Percentiles rank a stretch among this genome's conserved stretches.
These are phyloP conservation scores for Allygus modestus DNA, from an alignment of 2,888 invertebrate species.

Conservation along the genomic window DNA sequence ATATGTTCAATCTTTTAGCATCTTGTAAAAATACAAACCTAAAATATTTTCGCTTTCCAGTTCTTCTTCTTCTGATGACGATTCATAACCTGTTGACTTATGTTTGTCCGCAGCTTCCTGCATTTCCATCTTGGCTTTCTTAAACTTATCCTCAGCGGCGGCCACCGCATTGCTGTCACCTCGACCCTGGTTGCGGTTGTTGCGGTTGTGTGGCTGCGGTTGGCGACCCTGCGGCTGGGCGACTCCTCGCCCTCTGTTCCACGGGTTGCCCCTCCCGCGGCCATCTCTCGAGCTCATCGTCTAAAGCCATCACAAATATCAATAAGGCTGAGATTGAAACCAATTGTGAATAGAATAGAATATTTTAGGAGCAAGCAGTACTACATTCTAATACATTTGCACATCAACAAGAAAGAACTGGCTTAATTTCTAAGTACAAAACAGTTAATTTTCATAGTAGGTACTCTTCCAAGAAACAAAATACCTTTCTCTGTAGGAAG, in stretches of 20 bases:
- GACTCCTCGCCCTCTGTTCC: constrained; percentile 40
- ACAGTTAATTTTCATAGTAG: too few species aligned
- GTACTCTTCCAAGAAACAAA: too few species aligned
- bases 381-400: too few species aligned
- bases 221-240: background rate
- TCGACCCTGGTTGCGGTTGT: background rate
- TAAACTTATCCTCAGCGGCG: constrained; percentile 64
- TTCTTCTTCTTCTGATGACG: constrained; percentile 69
- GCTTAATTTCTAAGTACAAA: too few species aligned
- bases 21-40: too few species aligned
- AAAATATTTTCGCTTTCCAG: constrained; percentile 68
- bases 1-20: too few species aligned
- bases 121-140: constrained; percentile 67
- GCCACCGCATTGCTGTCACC: background rate
- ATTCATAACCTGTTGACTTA: constrained; percentile 66
- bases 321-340: background rate
- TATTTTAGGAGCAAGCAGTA: too few species aligned
- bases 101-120: constrained; percentile 68
- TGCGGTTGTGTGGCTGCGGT: background rate
- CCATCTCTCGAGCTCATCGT: constrained; percentile 37
- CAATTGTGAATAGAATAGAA: too few species aligned
- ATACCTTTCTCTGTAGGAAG: too few species aligned
- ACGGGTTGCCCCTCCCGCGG: constrained; percentile 52
- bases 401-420: too few species aligned
- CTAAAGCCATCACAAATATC: background rate